These are phyloP conservation scores for Vulpes vulpes DNA, from an alignment of 2,113 vertebrate genomes.

Conservation along the genomic window DNA sequence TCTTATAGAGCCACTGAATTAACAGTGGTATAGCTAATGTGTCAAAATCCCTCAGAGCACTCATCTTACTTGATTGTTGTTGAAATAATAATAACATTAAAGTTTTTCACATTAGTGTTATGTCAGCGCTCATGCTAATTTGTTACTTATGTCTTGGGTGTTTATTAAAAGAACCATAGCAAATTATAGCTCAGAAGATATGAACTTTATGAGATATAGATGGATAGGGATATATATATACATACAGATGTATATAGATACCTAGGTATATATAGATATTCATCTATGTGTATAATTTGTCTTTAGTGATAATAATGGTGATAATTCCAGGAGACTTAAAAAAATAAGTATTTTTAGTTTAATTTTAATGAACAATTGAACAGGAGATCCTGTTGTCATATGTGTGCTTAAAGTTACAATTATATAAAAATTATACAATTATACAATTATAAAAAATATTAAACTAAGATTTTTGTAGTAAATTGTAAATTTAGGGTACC, in stretches of 20 bases:
- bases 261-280: neutral
- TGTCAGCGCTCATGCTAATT: neutral
- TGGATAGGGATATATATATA: neutral
- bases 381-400: neutral
- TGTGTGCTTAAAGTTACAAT: constrained; percentile 9
- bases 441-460: neutral
- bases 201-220: neutral
- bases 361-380: neutral
- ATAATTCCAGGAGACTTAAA: neutral
- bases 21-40: neutral
- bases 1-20: neutral
- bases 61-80: constrained; percentile 40
- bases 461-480: neutral
- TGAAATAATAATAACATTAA: constrained; percentile 29
- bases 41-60: neutral
- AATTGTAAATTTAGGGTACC: neutral
- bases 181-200: constrained; percentile 45
- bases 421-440: neutral
- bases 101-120: neutral
- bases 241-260: neutral
- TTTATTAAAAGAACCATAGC: constrained; percentile 41
- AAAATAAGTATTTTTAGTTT: constrained; percentile 9
- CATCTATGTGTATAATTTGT: neutral
- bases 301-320: neutral
- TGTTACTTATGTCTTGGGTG: neutral